phyloP scores from a whole-genome alignment of 2,797 vertebrate species.

The Poecilia gillii region DNA sequence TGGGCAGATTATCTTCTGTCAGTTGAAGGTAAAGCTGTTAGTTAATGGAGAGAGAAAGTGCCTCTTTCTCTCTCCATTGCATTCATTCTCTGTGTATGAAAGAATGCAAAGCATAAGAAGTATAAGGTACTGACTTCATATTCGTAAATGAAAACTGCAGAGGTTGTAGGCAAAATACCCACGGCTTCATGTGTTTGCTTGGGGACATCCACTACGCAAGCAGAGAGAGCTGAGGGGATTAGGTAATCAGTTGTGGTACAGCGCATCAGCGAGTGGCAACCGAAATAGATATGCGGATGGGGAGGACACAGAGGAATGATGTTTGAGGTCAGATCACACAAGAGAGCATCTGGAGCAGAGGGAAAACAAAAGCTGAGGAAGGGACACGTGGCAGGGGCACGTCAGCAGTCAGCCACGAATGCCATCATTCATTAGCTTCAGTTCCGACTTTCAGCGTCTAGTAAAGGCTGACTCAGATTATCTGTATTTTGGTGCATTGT shows the following conservation, averaged over 20 bases:
- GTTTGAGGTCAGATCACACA: slow-evolving; percentile 49
- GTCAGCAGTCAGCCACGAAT: slow-evolving; percentile 27
- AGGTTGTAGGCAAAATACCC: slow-evolving; percentile 13
- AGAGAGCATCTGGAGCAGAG: slow-evolving; percentile 49
- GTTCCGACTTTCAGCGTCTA: slow-evolving; percentile 23
- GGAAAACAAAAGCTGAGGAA: slow-evolving; percentile 20
- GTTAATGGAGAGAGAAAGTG: slow-evolving; percentile 2
- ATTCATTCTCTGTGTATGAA: neutral
- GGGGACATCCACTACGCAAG: slow-evolving; percentile 10
- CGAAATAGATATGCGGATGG: slow-evolving; percentile 65
- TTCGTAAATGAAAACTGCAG: neutral
- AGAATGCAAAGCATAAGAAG: neutral
- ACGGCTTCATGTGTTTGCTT: slow-evolving; percentile 6
- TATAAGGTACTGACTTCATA: neutral
- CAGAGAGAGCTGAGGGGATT: slow-evolving; percentile 52
- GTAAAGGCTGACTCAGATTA: slow-evolving; percentile 38
- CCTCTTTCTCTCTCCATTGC: too few species aligned
- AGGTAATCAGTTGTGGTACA: slow-evolving; percentile 65
- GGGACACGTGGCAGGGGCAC: slow-evolving; percentile 13
- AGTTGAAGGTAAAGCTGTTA: slow-evolving; percentile 18
- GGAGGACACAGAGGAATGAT: slow-evolving; percentile 36
- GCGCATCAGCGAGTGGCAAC: slow-evolving; percentile 49
- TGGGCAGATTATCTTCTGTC: slow-evolving; percentile 30
- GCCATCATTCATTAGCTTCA: slow-evolving; percentile 45
- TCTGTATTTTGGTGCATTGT: slow-evolving; percentile 39